Evolutionary conservation across 2,888 invertebrate species (phyloP).

Genomic region (Disparrhopalites patrizii): DNA sequence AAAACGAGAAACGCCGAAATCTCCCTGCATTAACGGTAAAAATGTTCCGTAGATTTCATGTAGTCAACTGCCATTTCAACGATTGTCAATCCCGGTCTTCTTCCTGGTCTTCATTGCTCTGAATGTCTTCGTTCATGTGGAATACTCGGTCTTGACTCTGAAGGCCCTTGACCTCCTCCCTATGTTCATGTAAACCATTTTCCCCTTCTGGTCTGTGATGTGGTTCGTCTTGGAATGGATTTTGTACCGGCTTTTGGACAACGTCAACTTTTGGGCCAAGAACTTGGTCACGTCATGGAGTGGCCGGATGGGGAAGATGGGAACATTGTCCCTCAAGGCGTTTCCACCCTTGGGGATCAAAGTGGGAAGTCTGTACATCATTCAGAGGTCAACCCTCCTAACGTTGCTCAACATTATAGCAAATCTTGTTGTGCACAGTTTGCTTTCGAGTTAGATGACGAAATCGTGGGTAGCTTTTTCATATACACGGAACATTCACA

Average conservation of each 20-base stretch:
- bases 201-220: neutral
- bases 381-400: neutral
- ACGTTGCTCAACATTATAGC: neutral
- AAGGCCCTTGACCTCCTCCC: neutral
- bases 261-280: neutral
- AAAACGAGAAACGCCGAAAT: no score
- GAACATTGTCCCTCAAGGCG: neutral
- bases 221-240: neutral
- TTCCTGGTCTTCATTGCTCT: neutral
- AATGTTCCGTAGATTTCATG: neutral
- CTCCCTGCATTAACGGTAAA: neutral
- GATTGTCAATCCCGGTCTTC: neutral
- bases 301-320: neutral
- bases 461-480: no score
- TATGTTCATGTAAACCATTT: neutral
- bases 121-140: neutral
- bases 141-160: neutral
- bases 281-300: slow-evolving; percentile 7
- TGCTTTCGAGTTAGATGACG: no score
- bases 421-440: neutral
- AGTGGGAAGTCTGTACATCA: slow-evolving; percentile 6
- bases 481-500: no score
- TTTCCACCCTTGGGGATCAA: neutral
- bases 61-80: neutral
- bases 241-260: slow-evolving; percentile 2